These are phyloP conservation scores for Trissolcus basalis DNA, from an alignment of 1,140 invertebrate genomes.

Conservation along the genomic window DNA sequence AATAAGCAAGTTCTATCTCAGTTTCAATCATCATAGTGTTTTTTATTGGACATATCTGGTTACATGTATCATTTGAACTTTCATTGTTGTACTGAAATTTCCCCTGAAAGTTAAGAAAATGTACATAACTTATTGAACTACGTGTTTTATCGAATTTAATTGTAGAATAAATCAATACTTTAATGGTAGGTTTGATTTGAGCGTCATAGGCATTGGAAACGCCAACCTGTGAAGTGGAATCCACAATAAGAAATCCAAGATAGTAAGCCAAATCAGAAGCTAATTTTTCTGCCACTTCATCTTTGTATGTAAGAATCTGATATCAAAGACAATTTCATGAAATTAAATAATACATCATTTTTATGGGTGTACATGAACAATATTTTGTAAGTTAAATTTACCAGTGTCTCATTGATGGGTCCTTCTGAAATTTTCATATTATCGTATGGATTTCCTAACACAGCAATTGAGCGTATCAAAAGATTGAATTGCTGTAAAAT, in stretches of 20 bases:
- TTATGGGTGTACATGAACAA: neutral
- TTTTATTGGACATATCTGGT: conserved; percentile 66
- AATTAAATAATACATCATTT: neutral
- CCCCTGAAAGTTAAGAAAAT: no score
- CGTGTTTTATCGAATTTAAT: no score
- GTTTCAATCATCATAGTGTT: conserved; percentile 81
- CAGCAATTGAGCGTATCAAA: conserved; percentile 89
- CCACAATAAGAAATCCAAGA: conserved; percentile 64
- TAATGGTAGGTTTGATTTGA: conserved; percentile 16
- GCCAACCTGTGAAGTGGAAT: conserved; percentile 51
- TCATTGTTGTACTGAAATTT: conserved; percentile 59
- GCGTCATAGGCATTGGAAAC: conserved; percentile 54
- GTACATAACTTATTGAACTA: no score
- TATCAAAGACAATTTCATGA: neutral
- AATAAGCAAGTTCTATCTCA: conserved; percentile 78
- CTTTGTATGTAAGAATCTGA: conserved; percentile 47
- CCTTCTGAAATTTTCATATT: conserved; percentile 62
- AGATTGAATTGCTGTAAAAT: conserved; percentile 94
- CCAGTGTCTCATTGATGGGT: conserved; percentile 54
- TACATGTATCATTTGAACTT: no score
- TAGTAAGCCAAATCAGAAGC: conserved; percentile 64
- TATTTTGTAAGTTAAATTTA: conserved; percentile 31
- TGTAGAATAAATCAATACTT: neutral
- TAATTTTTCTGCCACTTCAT: conserved; percentile 66
- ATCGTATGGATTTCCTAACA: conserved; percentile 94